Conservation (phyloP, 2,888 invertebrate species). For the Morpho deidamia region DNA sequence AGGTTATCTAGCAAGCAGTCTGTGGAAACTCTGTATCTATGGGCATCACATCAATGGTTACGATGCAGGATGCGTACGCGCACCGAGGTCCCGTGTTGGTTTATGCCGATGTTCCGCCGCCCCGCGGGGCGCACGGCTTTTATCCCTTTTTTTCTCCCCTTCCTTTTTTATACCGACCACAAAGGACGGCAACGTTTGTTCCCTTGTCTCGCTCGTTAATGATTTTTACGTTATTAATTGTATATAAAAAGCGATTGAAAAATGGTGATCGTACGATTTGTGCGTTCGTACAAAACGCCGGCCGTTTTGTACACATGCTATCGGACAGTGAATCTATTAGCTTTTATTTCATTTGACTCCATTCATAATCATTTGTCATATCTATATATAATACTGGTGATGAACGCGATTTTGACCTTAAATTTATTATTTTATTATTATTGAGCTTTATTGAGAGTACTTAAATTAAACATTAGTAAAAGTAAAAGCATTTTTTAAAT, state of each 20-base stretch:
- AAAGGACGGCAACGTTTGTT: constrained; percentile 75
- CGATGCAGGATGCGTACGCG: constrained; percentile 21
- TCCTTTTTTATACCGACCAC: constrained; percentile 56
- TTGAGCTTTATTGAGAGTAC: background rate
- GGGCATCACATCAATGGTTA: no score
- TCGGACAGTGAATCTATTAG: background rate
- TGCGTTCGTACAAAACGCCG: constrained; percentile 2
- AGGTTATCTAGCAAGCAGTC: no score
- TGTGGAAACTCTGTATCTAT: no score
- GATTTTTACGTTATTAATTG: constrained; percentile 78
- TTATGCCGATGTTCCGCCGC: constrained; percentile 45
- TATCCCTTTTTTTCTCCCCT: constrained; percentile 41
- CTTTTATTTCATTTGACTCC: background rate
- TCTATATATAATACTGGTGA: no score
- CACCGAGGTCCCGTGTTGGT: constrained; percentile 67
- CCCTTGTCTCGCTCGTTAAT: constrained; percentile 72
- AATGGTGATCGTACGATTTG: constrained; percentile 46
- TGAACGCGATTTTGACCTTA: no score
- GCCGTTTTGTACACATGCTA: constrained; percentile 2
- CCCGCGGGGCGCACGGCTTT: constrained; percentile 52
- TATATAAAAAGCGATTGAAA: constrained; percentile 70
- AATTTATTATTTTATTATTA: no score
- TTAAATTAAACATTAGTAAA: background rate
- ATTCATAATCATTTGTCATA: constrained; percentile 1
- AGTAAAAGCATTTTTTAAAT: background rate